Percentiles rank a stretch among this genome's conserved stretches.
Evolutionary conservation across 2,888 invertebrate species (phyloP).

Genomic region (Lycaena phlaeas): DNA sequence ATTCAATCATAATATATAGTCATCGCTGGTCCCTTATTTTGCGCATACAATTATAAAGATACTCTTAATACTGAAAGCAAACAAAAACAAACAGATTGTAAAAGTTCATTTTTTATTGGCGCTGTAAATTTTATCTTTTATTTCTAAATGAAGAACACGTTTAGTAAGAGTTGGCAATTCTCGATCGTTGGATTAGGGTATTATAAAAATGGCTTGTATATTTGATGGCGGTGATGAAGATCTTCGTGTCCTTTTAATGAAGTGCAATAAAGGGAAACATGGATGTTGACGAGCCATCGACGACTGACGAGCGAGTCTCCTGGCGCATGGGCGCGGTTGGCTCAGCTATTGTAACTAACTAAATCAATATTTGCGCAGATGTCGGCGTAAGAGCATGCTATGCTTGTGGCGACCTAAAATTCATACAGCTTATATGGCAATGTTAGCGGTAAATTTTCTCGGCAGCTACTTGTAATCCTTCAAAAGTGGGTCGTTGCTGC

Average conservation of each 20-base stretch:
- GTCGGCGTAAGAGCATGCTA: conserved; percentile 68
- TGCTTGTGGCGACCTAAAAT: conserved; percentile 71
- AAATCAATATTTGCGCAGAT: conserved; percentile 74
- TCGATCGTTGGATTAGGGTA: too few species aligned
- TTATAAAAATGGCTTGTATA: too few species aligned
- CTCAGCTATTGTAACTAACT: conserved; percentile 60
- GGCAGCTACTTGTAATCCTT: conserved; percentile 69
- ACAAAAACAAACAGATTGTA: too few species aligned
- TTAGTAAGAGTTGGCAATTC: too few species aligned
- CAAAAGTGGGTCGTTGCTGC: conserved; percentile 67
- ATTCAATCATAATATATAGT: too few species aligned
- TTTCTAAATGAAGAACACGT: too few species aligned
- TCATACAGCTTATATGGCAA: conserved; percentile 71
- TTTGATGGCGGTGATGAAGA: too few species aligned
- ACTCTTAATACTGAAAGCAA: too few species aligned
- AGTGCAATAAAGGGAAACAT: background rate
- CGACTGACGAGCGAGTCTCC: conserved; percentile 28
- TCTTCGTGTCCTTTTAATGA: background rate
- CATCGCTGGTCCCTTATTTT: too few species aligned
- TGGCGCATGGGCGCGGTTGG: conserved; percentile 34
- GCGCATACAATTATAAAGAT: too few species aligned
- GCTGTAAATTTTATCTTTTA: too few species aligned
- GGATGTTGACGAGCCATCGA: conserved; percentile 23
- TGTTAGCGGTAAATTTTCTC: conserved; percentile 72
- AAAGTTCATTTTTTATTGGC: too few species aligned